Percentiles rank a stretch among this genome's conserved stretches.
phyloP scores from a whole-genome alignment of 2,113 vertebrate species.

The Nymphicus hollandicus region DNA sequence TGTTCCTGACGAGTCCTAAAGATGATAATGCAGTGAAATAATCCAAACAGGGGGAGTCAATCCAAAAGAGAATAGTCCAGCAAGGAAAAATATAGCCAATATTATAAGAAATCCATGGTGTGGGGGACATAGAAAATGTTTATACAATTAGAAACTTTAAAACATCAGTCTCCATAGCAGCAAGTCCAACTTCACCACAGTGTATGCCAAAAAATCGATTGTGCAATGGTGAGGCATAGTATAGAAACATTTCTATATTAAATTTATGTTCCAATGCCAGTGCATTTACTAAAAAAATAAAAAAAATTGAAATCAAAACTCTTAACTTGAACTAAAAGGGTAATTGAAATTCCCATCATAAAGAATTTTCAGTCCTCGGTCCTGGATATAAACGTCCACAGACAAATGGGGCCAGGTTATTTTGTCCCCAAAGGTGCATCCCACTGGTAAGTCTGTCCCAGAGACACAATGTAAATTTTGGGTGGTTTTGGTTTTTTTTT shows the following conservation, averaged over 20 bases:
- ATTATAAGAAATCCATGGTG: constrained; percentile 84
- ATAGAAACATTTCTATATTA: constrained; percentile 77
- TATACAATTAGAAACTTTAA: constrained; percentile 84
- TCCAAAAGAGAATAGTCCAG: constrained; percentile 85
- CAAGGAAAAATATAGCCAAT: constrained; percentile 86
- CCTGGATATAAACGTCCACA: constrained; percentile 65
- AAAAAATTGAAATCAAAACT: constrained; percentile 81
- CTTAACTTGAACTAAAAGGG: constrained; percentile 77
- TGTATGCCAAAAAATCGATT: constrained; percentile 78
- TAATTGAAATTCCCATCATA: constrained; percentile 70
- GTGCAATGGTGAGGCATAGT: constrained; percentile 83
- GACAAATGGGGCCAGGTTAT: constrained; percentile 61
- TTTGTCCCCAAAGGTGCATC: constrained; percentile 49
- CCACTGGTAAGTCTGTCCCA: constrained; percentile 63
- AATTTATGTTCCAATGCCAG: constrained; percentile 82
- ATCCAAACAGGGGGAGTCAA: constrained; percentile 86
- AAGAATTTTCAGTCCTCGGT: constrained; percentile 70
- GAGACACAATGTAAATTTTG: constrained; percentile 60
- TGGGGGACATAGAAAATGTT: constrained; percentile 83
- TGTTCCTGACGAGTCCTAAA: constrained; percentile 86
- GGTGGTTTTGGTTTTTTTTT: background rate
- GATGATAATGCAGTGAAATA: constrained; percentile 87
- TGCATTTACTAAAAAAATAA: constrained; percentile 80
- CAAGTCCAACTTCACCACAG: constrained; percentile 80
- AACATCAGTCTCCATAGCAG: constrained; percentile 82